Percentiles rank a stretch among this genome's conserved stretches.
phyloP scores from a whole-genome alignment of 2,888 invertebrate species.

The Ichneumon xanthorius region DNA sequence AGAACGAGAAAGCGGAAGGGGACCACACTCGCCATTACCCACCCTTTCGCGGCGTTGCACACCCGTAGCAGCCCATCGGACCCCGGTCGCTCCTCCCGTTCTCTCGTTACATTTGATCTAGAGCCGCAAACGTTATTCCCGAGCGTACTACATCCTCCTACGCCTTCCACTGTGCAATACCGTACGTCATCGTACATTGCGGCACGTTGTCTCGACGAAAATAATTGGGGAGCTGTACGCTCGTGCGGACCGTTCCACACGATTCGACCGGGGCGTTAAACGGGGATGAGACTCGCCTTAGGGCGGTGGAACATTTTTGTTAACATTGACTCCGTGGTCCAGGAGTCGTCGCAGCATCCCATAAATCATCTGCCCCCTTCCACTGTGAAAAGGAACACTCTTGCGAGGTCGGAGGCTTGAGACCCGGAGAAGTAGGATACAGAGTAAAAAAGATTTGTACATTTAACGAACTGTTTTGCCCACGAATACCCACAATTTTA shows the following conservation, averaged over 20 bases:
- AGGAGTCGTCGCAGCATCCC: constrained; percentile 33
- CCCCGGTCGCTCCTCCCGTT: constrained; percentile 22
- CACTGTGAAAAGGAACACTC: constrained; percentile 6
- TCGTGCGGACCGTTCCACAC: constrained; percentile 27
- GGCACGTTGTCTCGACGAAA: constrained; percentile 5
- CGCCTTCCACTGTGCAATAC: constrained; percentile 6
- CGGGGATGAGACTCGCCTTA: constrained; percentile 16
- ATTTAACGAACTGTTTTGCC: no score
- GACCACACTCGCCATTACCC: constrained; percentile 71
- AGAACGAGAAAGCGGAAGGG: constrained; percentile 46
- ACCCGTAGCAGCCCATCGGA: constrained; percentile 23
- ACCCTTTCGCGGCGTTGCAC: constrained; percentile 48
- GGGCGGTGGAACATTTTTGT: neutral
- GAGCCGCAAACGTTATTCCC: constrained; percentile 58
- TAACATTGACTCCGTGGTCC: constrained; percentile 34
- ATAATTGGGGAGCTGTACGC: constrained; percentile 29
- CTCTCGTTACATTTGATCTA: constrained; percentile 75
- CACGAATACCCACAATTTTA: no score
- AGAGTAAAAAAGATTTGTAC: constrained; percentile 8
- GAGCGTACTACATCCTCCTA: constrained; percentile 27
- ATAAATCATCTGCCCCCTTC: constrained; percentile 51
- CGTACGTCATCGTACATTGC: constrained; percentile 5
- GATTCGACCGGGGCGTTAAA: constrained; percentile 21
- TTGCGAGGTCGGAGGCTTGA: constrained; percentile 33
- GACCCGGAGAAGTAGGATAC: constrained; percentile 52